Base-by-base conservation (phyloP, 2,888 invertebrate genomes). In the Caradrina kadenii region DNA sequence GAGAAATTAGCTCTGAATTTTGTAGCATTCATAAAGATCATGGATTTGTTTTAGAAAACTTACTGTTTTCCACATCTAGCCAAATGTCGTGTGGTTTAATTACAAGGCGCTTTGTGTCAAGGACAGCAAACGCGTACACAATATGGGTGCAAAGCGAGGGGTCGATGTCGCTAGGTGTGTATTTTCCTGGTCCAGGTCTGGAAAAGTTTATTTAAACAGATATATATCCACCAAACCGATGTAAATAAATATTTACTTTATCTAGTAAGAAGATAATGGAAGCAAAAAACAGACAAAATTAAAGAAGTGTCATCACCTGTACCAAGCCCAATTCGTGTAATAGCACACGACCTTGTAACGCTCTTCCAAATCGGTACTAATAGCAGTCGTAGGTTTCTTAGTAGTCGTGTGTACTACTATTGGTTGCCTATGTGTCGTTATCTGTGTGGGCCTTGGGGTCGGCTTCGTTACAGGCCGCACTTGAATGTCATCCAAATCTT, bases 311-410 rank as follows among this genome's bases (percentile, higher is more conserved):
- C 45, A 52, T 79, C 90, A 96, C 96, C 96, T 96, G 92, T 99
- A 99, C 98, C 98, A 99, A 35, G 99, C 98, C 99, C 99, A 99
- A 88, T 99, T 99, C 0, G 98, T 98, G 90, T 98, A 99, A 89
- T 99, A 99, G 87, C 99, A 99, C 6, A 99, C 97, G 0, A 98
- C 97, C 94, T 98, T 98, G 86, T 96, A 98, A 69, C 90, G 88
- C 77, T 94, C 93, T 73, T 93, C 91, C 66, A 88, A 66, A 54
- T 58, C 55, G 11, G 89, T 83, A 64, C 79, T 85, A 26, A 81
- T 69, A 35, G 89, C 79, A 17, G 87, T 84, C 8, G 78, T 82
- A 3, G 91, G 91, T 82, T 79, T 90, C 49, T 87, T 89, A 2
- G 93, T 90, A 4, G 91, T 90, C 6, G 90, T 90, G 7, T 88